phyloP scores from a whole-genome alignment of 2,888 invertebrate genomes.

The Dendrolimus pini region DNA sequence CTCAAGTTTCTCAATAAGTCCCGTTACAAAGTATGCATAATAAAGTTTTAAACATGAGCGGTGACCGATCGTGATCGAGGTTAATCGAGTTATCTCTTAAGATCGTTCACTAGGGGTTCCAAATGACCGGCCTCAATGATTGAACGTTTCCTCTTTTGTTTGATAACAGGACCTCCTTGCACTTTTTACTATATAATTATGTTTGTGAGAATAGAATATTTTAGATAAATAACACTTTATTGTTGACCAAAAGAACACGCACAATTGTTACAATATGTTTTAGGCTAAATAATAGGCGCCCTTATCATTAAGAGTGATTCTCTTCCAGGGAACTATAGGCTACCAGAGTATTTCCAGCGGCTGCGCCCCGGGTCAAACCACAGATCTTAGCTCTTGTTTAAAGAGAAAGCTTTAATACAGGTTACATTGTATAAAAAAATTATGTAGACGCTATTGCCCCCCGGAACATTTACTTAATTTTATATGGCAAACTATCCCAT shows the following conservation, averaged over 20 bases:
- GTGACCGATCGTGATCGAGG: conserved; percentile 29
- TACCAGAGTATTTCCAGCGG: too few relatives aligned
- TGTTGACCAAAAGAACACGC: conserved; percentile 8
- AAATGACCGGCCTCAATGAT: conserved; percentile 31
- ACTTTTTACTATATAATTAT: conserved; percentile 4
- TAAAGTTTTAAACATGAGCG: conserved; percentile 17
- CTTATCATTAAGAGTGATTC: too few relatives aligned
- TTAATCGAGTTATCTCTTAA: conserved; percentile 43
- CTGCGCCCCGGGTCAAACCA: too few relatives aligned
- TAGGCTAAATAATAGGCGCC: too few relatives aligned
- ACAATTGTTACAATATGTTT: conserved; percentile 18
- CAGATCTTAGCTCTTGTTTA: too few relatives aligned
- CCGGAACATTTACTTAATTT: too few relatives aligned
- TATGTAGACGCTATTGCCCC: too few relatives aligned
- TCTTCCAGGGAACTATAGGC: too few relatives aligned
- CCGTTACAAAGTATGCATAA: conserved; percentile 4
- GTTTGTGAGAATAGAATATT: conserved; percentile 3
- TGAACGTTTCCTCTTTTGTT: conserved; percentile 40
- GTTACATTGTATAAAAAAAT: too few relatives aligned
- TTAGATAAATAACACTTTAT: neutral
- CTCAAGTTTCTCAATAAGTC: neutral
- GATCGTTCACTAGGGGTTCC: conserved; percentile 27
- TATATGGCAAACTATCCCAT: too few relatives aligned
- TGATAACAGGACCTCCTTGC: too few relatives aligned
- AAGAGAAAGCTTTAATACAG: too few relatives aligned